These are phyloP conservation scores for Cryptoprocta ferox DNA, from an alignment of 2,797 vertebrate species.

Conservation along the genomic window DNA sequence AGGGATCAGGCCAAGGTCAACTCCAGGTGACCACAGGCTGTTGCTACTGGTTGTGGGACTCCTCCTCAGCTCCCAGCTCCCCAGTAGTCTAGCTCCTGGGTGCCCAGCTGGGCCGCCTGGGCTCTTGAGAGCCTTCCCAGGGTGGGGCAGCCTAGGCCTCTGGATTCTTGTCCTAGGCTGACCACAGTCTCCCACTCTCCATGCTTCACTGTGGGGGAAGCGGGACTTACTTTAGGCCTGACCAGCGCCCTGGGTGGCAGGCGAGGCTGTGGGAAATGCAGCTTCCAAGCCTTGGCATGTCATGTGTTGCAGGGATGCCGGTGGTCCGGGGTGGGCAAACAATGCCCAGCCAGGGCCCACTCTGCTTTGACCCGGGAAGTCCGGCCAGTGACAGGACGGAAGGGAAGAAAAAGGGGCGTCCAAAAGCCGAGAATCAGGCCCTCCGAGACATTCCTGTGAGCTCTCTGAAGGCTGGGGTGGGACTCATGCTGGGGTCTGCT, in stretches of 20 bases:
- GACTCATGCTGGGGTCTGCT: background rate
- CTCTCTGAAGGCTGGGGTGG: slow-evolving; percentile 49
- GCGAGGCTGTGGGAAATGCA: background rate
- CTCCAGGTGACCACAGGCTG: background rate
- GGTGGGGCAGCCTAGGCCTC: background rate
- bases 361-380: slow-evolving; percentile 87
- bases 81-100: background rate
- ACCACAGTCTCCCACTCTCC: background rate
- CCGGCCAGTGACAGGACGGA: slow-evolving; percentile 91
- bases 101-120: background rate
- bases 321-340: slow-evolving; percentile 71
- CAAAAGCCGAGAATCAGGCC: slow-evolving; percentile 93
- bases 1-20: background rate
- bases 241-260: too few species aligned
- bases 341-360: slow-evolving; percentile 64
- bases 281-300: background rate
- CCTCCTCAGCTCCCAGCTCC: background rate
- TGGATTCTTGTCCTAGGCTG: background rate
- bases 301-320: slow-evolving; percentile 53
- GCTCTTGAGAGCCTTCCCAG: background rate
- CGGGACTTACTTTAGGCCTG: background rate
- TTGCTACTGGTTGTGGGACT: background rate
- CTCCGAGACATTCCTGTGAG: slow-evolving; percentile 97
- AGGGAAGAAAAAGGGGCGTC: slow-evolving; percentile 95
- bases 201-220: background rate